These are phyloP conservation scores for Gisinianus flammeolus DNA, from an alignment of 2,888 invertebrate genomes.

Conservation along the genomic window DNA sequence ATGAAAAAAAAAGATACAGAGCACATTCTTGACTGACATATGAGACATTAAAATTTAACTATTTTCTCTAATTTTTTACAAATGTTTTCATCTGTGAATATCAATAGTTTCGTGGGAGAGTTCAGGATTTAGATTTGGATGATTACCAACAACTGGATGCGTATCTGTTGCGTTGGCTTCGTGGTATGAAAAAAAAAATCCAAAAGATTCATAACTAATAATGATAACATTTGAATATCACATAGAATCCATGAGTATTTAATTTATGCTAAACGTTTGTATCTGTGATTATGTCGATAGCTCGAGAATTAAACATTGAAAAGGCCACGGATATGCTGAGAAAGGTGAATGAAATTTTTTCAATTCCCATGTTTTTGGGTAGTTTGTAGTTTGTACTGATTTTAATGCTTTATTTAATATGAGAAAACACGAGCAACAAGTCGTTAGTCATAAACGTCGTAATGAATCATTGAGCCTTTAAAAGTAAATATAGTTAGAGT, in stretches of 20 bases:
- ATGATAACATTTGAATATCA: background rate
- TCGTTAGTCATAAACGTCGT: background rate
- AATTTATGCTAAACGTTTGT: background rate
- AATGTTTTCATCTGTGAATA: background rate
- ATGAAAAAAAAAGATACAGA: too few relatives aligned
- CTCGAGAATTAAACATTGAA: slow-evolving; percentile 49
- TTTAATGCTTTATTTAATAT: background rate
- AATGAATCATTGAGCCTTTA: background rate
- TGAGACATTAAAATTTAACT: too few relatives aligned
- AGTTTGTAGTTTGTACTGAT: background rate
- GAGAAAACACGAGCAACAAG: background rate
- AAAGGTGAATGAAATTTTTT: slow-evolving; percentile 42
- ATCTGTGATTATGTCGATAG: slow-evolving; percentile 34
- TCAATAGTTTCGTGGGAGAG: slow-evolving; percentile 43
- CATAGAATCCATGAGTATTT: background rate
- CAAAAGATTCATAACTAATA: background rate
- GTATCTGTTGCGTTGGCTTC: slow-evolving; percentile 49
- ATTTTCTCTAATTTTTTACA: too few relatives aligned
- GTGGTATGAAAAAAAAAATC: slow-evolving; percentile 42
- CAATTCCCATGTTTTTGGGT: too few relatives aligned
- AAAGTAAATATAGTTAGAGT: background rate
- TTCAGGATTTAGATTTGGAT: slow-evolving; percentile 45
- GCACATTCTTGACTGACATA: too few relatives aligned
- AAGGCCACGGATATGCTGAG: slow-evolving; percentile 56
- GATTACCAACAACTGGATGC: slow-evolving; percentile 45